These are phyloP conservation scores for Scaptomyza caliginosa DNA, from an alignment of 2,888 invertebrate genomes.

Conservation along the genomic window DNA sequence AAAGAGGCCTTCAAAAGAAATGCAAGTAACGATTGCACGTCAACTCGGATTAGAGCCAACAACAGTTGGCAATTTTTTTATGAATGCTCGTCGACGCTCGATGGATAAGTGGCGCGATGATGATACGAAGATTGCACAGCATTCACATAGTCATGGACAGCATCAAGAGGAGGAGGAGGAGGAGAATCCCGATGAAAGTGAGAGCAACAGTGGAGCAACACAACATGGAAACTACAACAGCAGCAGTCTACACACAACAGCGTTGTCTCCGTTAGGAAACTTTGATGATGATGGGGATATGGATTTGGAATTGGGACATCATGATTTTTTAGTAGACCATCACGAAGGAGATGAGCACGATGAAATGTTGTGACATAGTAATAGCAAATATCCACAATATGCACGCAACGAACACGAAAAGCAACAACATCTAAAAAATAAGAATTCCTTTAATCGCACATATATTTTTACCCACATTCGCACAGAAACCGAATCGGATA, in stretches of 20 bases:
- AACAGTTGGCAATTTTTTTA: slow-evolving; percentile 99
- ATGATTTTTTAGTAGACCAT: slow-evolving; percentile 80
- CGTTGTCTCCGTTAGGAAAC: slow-evolving; percentile 74
- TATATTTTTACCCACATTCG: slow-evolving; percentile 17
- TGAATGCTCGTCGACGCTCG: slow-evolving; percentile 99
- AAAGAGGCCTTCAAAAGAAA: slow-evolving; percentile 99
- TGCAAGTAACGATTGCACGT: slow-evolving; percentile 99
- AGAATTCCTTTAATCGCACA: slow-evolving; percentile 23
- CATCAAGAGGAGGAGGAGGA: slow-evolving; percentile 13
- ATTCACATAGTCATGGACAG: slow-evolving; percentile 34
- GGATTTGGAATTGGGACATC: slow-evolving; percentile 82
- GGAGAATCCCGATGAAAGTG: slow-evolving; percentile 36
- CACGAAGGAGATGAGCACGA: slow-evolving; percentile 62
- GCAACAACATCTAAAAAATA: slow-evolving; percentile 3
- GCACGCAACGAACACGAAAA: slow-evolving; percentile 4
- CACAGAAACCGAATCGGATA: slow-evolving; percentile 8
- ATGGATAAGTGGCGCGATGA: slow-evolving; percentile 99
- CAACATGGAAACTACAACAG: slow-evolving; percentile 41
- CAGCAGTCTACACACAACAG: slow-evolving; percentile 59
- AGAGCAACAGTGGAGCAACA: slow-evolving; percentile 35
- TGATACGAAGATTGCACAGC: slow-evolving; percentile 84
- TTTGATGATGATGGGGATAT: slow-evolving; percentile 82
- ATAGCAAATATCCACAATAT: slow-evolving; percentile 35
- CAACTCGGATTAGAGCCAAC: slow-evolving; percentile 98
- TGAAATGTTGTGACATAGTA: slow-evolving; percentile 79